Evolutionary conservation across 2,113 vertebrate species (phyloP), one percentile per base, ranked within the genome.

Genomic region (Elaphurus davidianus): DNA sequence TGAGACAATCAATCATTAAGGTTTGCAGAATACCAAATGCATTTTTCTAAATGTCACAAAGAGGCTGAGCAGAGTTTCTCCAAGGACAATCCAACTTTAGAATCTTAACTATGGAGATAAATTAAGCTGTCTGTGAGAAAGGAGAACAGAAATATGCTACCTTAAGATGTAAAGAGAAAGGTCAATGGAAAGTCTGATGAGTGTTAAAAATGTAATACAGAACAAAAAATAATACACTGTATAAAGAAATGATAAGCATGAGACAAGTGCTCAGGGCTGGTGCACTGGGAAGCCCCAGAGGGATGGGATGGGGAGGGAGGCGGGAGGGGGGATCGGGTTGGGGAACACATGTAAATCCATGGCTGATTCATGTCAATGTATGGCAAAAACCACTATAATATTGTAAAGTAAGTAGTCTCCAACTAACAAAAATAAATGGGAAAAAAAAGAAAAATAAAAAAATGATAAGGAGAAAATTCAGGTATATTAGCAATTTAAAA

Each of bases 21-120:
- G 54, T 96, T 96, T 95, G 71, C 55, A 87, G 91, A 94, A 40
- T 60, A 97, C 52, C 36, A 96, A 95, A 93, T 93, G 83, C 33
- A 95, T 89, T 97, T 97, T 96, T 94, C 71, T 96, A 91, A 97
- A 86, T 93, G 93, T 95, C 93, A 95, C 81, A 94, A 27, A 95
- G 96, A 79, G 45, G 54, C n/a, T n/a, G 28, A 92, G 33, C 23
- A 90, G 76, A 91, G 84, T 93, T 95, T 91, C 52, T 91, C 28
- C 17, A 94, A 94, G 90, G 92, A 85, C 54, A 87, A 19, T 90
- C 19, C 78, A 54, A 54, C 60, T 92, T 45, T 11, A 87, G 33
- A 92, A 90, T 71, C 71, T 76, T 97, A 83, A 67, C 54, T 0
- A 3, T 54, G 64, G 28, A 94, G 85, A 82, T 1, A 79, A 36